phyloP scores from a whole-genome alignment of 2,888 invertebrate species.

The Ochropacha duplaris region DNA sequence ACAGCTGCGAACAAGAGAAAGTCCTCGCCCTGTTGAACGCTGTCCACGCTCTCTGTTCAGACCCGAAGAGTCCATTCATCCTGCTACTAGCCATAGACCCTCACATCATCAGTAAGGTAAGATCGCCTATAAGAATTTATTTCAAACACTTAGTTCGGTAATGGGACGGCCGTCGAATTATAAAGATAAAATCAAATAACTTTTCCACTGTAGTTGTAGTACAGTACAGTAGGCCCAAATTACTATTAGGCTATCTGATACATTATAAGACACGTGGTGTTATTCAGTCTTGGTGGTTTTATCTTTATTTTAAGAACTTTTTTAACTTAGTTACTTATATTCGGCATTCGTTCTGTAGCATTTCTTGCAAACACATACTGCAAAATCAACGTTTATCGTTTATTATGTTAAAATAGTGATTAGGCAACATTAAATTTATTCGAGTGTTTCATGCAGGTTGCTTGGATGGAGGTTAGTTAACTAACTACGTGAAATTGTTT shows the following conservation, averaged over 20 bases:
- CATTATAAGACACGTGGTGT: too few relatives aligned
- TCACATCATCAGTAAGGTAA: conserved; percentile 97
- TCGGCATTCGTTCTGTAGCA: too few relatives aligned
- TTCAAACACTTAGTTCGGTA: too few relatives aligned
- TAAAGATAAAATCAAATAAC: conserved; percentile 36
- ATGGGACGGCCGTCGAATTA: too few relatives aligned
- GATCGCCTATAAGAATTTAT: conserved; percentile 9
- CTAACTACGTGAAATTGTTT: conserved; percentile 44
- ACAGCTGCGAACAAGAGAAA: conserved; percentile 98
- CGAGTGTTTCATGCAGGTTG: conserved; percentile 80
- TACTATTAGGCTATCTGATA: too few relatives aligned
- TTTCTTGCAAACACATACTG: too few relatives aligned
- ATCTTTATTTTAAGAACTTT: too few relatives aligned
- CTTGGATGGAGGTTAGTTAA: conserved; percentile 85
- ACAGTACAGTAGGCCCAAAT: neutral
- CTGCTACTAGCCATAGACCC: conserved; percentile 98
- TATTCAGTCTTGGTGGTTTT: too few relatives aligned
- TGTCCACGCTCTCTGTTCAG: conserved; percentile 96
- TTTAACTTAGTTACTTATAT: too few relatives aligned
- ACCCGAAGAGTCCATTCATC: conserved; percentile 97
- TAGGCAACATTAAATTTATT: conserved; percentile 38
- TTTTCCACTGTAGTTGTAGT: conserved; percentile 4
- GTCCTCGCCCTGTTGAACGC: conserved; percentile 96
- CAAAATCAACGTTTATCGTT: neutral
- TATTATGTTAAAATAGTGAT: conserved; percentile 11